Evolutionary conservation across 2,888 invertebrate genomes (phyloP).

Genomic region (Zhengitettix transpicula): DNA sequence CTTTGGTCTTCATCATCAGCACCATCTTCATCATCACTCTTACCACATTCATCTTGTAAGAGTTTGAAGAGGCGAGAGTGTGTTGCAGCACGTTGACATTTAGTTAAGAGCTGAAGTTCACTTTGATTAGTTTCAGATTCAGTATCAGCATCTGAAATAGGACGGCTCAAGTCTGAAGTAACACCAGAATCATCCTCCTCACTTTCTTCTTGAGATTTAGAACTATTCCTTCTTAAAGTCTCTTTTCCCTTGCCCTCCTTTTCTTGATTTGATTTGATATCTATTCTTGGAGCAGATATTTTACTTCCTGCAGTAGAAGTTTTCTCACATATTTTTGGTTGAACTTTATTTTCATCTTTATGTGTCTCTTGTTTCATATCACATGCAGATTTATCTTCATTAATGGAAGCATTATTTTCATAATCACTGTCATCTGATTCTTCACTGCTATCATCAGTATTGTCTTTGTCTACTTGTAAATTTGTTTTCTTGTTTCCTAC

Average conservation of each 20-base stretch:
- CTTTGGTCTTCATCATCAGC: conserved; percentile 20
- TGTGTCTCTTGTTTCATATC: no score
- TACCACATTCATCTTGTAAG: conserved; percentile 40
- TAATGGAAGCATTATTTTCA: not conserved
- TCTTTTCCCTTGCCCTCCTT: not conserved
- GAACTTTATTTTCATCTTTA: no score
- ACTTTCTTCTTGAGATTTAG: conserved; percentile 16
- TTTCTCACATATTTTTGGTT: not conserved
- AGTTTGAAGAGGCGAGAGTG: conserved; percentile 53
- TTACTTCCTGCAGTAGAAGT: not conserved
- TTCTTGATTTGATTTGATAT: conserved; percentile 1
- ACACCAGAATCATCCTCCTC: conserved; percentile 56
- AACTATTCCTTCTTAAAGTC: conserved; percentile 18
- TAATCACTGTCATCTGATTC: conserved; percentile 14
- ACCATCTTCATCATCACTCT: conserved; percentile 17
- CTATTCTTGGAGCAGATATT: not conserved
- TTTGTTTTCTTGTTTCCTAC: not conserved
- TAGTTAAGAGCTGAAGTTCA: conserved; percentile 36
- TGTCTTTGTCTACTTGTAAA: not conserved
- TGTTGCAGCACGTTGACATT: conserved; percentile 52
- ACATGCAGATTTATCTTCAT: not conserved
- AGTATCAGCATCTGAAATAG: conserved; percentile 46
- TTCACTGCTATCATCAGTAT: not conserved
- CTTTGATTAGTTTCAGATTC: conserved; percentile 40
- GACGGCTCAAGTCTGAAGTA: conserved; percentile 48